Evolutionary conservation across 2,113 vertebrate species (phyloP), one percentile per base, ranked within the genome.

Genomic region (Baryphthengus martii): DNA sequence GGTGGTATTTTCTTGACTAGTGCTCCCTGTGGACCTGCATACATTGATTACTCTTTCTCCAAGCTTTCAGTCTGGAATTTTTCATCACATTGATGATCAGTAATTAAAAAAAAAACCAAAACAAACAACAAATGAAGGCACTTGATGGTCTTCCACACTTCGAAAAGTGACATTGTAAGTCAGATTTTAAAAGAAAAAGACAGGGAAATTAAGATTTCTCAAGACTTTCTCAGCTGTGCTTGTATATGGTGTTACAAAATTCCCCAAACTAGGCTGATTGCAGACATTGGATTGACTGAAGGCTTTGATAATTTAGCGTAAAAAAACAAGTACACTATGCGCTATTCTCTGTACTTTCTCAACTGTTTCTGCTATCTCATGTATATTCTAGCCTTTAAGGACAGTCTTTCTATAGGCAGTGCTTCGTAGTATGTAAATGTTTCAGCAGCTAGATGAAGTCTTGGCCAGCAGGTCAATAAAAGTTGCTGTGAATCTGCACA

Each of bases 391-490:
- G 68, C 72, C 95, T 90, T 94, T 85, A 86, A 94, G 65, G 84
- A 89, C 76, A 85, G n/a, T 68, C 73, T 84, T 94, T 71, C 83
- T 83, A 50, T 83, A 94, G 77, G 59, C 9, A 84, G 88, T 76
- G 58, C 84, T 96, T 92, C 94, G 90, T 94, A 81, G 74, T 78
- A 50, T 58, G 79, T 95, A 96, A 97, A 96, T 97, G 85, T 92
- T 97, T 96, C 88, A 97, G 85, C 76, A 96, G 86, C 58, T 85
- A 81, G 80, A 85, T 82, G 78, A 94, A 78, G 89, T 47, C 93
- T 90, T 87, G 94, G 88, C 67, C 93, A 94, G 88, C 68, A 75
- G 94, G 85, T 95, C 95, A 90, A 93, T 94, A 96, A 94, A 95
- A 83, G 93, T 84, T 87, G 44, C 88, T 75, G 77, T 91, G 91